Base-by-base conservation (phyloP, 2,888 invertebrate species). In the Papilio protenor region DNA sequence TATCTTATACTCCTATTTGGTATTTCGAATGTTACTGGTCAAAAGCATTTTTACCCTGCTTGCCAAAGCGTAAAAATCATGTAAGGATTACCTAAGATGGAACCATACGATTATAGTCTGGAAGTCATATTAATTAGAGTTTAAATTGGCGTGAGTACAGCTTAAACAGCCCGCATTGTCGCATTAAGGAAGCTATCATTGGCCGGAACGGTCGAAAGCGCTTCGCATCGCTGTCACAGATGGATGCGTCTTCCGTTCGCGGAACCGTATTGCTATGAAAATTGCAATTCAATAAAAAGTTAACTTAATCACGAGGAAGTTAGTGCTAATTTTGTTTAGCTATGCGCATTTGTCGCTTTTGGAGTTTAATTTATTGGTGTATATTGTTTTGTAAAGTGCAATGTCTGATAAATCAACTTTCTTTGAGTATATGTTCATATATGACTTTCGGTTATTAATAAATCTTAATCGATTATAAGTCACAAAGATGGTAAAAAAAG, bases 171-270 rank as follows among this genome's bases (percentile, higher is more conserved):
- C 75, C 78, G 78, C 78, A 78, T 78, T 75, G 78, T 75, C 61
- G 75, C 73, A 73, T 79, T 78, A 70, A 80, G 90, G 90, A 89
- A 90, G 85, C 82, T 81, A 84, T 85, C 82, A 84, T 85, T 81
- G 85, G 83, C 85, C 87, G 87, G 86, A 89, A 89, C 87, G 85
- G 80, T 77, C 82, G 75, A 76, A 80, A 66, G 73, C 78, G 75
- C 80, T 59, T 52, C 57, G 75, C 78, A 76, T 79, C 79, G 81
- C 86, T 84, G 89, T 89, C 86, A 87, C 89, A 87, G 86, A 79
- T 84, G 82, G 84, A n/a, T 84, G 85, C 81, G 76, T 84, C 87
- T 89, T 88, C 88, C 88, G 86, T 81, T 71, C 75, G 79, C 81
- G 83, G 82, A 82, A 83, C 78, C 27, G 66, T 40, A 70, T 73